Conservation (phyloP, 2,888 invertebrate species). For the Pseudoips prasinana region DNA sequence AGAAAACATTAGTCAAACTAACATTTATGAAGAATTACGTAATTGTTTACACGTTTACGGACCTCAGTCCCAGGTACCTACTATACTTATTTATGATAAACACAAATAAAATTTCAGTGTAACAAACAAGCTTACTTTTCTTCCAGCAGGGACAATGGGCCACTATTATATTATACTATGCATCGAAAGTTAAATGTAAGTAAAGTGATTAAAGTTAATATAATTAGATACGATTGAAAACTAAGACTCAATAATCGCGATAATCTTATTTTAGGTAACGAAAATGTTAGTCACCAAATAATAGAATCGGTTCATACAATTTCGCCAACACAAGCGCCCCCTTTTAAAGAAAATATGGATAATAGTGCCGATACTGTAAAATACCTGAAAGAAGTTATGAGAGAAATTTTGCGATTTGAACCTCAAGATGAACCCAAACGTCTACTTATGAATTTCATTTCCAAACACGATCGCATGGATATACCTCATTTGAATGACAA, state of each 20-base stretch:
- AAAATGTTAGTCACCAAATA: too few species aligned
- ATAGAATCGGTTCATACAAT: too few species aligned
- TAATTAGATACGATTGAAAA: too few species aligned
- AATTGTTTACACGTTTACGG: conserved; percentile 44
- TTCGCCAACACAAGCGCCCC: too few species aligned
- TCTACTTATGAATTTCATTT: too few species aligned
- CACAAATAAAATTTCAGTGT: too few species aligned
- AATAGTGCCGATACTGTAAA: conserved; percentile 39
- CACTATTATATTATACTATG: conserved; percentile 50
- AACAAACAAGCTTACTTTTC: too few species aligned
- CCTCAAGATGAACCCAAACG: conserved; percentile 18
- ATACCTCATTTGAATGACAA: too few species aligned
- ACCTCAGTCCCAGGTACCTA: conserved; percentile 45
- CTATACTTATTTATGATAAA: too few species aligned
- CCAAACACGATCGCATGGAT: too few species aligned
- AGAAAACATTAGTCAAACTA: conserved; percentile 24
- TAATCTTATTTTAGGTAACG: too few species aligned
- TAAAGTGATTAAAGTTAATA: neutral
- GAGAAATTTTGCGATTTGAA: conserved; percentile 45
- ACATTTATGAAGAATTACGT: conserved; percentile 37
- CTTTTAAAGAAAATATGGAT: conserved; percentile 3
- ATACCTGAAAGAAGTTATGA: conserved; percentile 50
- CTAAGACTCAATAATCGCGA: too few species aligned
- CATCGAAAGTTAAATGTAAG: conserved; percentile 29
- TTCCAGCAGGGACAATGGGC: conserved; percentile 66